Percentiles rank a stretch among this genome's conserved stretches.
These are phyloP conservation scores for Chaetodon trifascialis DNA, from an alignment of 2,113 vertebrate genomes.

Conservation along the genomic window DNA sequence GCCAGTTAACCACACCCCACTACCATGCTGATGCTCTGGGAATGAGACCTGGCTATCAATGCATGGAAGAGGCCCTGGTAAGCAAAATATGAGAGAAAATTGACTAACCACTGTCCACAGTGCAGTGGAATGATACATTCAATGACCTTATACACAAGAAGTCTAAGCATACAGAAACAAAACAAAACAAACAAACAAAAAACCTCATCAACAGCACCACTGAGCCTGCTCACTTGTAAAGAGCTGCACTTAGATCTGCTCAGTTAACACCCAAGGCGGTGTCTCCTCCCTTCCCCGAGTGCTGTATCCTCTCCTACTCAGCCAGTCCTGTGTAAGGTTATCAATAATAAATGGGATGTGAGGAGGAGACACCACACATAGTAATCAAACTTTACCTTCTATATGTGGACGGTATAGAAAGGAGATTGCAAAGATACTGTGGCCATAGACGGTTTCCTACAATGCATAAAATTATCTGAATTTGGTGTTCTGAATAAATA, in stretches of 20 bases:
- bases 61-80: background rate
- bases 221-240: background rate
- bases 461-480: background rate
- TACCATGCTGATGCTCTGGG: too few relatives aligned
- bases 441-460: background rate
- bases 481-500: too few relatives aligned
- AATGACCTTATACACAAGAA: background rate
- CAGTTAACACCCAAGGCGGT: constrained; percentile 34
- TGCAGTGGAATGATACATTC: background rate
- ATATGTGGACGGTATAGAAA: background rate
- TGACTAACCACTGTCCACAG: background rate
- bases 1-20: too few relatives aligned
- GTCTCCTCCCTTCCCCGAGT: background rate
- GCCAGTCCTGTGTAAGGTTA: constrained; percentile 53
- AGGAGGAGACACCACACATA: constrained; percentile 51
- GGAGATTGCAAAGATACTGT: background rate
- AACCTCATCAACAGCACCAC: background rate
- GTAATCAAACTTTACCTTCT: constrained; percentile 50
- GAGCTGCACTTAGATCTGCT: constrained; percentile 23
- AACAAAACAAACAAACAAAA: too few relatives aligned
- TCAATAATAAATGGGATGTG: constrained; percentile 65
- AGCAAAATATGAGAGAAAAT: background rate
- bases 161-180: too few relatives aligned
- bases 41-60: too few relatives aligned
- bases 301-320: constrained; percentile 35